Base-by-base conservation (phyloP, 2,888 invertebrate genomes). In the Orchesella flavescens region DNA sequence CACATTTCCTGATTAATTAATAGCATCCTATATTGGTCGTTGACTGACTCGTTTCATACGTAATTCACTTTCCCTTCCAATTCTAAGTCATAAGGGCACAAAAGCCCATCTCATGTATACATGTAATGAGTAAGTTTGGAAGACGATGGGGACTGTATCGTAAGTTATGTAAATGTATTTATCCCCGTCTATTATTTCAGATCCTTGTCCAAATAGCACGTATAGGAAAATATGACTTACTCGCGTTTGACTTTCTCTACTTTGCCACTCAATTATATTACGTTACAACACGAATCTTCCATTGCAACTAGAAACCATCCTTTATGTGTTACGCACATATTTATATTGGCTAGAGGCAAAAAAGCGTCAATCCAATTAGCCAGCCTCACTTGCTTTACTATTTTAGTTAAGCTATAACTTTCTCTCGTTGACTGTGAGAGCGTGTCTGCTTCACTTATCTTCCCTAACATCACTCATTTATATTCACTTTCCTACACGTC, bases 281-380 rank as follows among this genome's bases (percentile, higher is more conserved):
- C 49, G 12, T 49, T 49, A 49, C n/a, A 10, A 12, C 3, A 15
- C 2, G 49, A 10, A 15, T 49, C 3, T 49, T 15, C 49, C 23
- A 53, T 69, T 13, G 53, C 7, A 46, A 49, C 12, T 55, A 17
- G 1, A 21, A 61, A 61, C 23, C 3, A 10, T 44, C 7, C 44
- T 12, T 44, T 15, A 49, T 49, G 49, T 49, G 34, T 2, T 34
- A 49, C n/a, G 49, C 49, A 49, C 3, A 49, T 10, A 34, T 34
- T 34, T 34, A 34, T 34, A 68, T 46, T 46, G 19, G 43, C 61
- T 19, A n/a, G 19, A 68, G 68, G 79, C 61, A 63, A 44, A 19
- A 12, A 65, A 24, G 44, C 69, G 46, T 63, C 79, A 79, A 79
- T 79, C 79, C 69, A 79, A 79, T 79, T 72, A 79, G 79, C 55